Base-by-base conservation (phyloP, 2,888 invertebrate species). In the Polymixis flavicincta region DNA sequence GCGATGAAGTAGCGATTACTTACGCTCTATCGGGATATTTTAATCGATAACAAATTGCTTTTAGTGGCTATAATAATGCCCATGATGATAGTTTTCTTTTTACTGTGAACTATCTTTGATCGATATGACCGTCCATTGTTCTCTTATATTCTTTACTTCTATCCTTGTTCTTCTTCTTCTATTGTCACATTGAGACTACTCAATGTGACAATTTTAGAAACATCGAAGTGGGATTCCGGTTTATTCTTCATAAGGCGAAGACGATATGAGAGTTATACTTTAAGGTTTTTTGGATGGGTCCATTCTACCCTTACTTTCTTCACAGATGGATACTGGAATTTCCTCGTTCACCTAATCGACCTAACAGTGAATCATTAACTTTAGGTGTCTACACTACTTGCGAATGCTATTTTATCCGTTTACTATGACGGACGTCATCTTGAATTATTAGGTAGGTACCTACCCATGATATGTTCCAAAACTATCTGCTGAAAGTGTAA, bases 11-110 rank as follows among this genome's bases (percentile, higher is more conserved):
- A 71, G 61, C 71, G 67, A 81, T 84, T 76, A 84, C 66, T 75
- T 73, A 75, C 69, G 65, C 63, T 59, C 71, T 76, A 71, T 84
- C 71, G 54, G 52, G 55, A 74, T 84, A 71, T 83, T 80, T 71
- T 63, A 83, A 84, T 80, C 73, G 80, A 65, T 82, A 84, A 83
- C 60, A 54, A 70, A 79, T 83, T 61, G 84, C 64, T 45, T 57
- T 60, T 54, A 61, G 32, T 67, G 50, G 6, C n/a, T 74, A 72
- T 79, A 72, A 63, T 74, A 67, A 64, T 76, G 1, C 19, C 7
- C 4, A 55, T 50, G 25, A 64, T 57, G 22, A 57, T 45, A 19
- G 13, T 42, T 1, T 71, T 70, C 17, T 73, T 73, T 37, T 57
- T 50, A 60, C 4, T 57, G 6, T 25, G 14, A 61, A 48, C 11